Evolutionary conservation across 2,888 invertebrate species (phyloP), one percentile per base, ranked within the genome.

Genomic region (Drosophila siamana): DNA sequence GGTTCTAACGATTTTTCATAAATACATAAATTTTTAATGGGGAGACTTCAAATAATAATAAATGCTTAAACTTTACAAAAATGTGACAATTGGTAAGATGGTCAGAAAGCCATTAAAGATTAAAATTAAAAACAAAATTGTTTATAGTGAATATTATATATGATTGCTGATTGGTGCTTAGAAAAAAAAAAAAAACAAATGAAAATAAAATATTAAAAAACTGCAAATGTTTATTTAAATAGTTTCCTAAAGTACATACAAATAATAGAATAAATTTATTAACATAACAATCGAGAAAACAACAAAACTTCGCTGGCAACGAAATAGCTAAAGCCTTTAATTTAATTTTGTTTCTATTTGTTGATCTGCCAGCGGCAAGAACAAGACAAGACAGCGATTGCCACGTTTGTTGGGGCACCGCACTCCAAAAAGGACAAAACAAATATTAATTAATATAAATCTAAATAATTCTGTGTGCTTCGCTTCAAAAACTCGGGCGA

Each of bases 391-490:
- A 11, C 15, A 30, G 11, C 26, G 6, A 24, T 2, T 5, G 43
- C 24, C 19, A 1, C 7, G 19, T 6, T 16, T 19, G 9, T 38
- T 16, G n/a, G 7, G 11, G 11, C 38, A n/a, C 1, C 36, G 43
- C 64, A 44, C 33, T 61, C 44, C 13, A 43, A 64, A 69, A 65
- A 50, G 64, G 59, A 67, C 74, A 63, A 74, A 78, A 66, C 70
- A 88, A 85, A 85, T 76, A 85, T 80, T 84, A 86, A 84, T 84
- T 84, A 84, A 80, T 78, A 78, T 67, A 80, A 85, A 78, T 86
- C 68, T 47, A 66, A 72, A 85, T 85, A 70, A 68, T 60, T 59
- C 56, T 41, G 36, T 56, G 38, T 13, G 48, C 52, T 46, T 56
- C 43, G 38, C 48, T 28, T 54, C 16, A 24, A 28, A 33, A 54